Evolutionary conservation across 2,113 vertebrate species (phyloP).

Genomic region (Rhodinocichla rosea): DNA sequence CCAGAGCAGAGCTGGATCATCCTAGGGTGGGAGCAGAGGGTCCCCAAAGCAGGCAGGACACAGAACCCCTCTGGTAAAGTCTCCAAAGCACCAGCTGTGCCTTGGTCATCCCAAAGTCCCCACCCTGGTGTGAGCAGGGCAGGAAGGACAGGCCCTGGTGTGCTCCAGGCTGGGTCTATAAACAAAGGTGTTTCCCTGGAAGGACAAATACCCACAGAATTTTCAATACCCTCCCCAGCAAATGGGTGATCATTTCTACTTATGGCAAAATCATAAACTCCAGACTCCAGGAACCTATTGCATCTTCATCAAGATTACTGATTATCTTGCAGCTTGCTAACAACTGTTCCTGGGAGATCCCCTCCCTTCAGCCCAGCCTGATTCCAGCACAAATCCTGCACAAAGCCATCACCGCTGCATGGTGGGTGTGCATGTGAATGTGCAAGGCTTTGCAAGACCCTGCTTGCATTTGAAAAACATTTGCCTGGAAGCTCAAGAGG

Average conservation of each 20-base stretch:
- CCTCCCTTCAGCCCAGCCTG: background rate
- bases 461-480: background rate
- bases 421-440: background rate
- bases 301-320: background rate
- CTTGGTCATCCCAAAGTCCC: background rate
- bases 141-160: background rate
- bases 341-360: background rate
- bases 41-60: background rate
- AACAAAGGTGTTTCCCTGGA: background rate
- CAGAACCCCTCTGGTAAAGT: accelerated
- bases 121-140: background rate
- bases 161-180: background rate
- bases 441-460: background rate
- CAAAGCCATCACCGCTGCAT: background rate
- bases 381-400: background rate
- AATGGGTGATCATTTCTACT: background rate
- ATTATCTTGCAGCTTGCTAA: background rate
- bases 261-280: background rate
- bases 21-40: background rate
- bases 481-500: background rate
- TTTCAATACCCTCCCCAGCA: background rate
- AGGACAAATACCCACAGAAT: background rate
- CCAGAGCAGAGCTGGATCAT: background rate
- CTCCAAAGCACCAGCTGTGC: background rate
- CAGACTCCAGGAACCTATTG: background rate